Conservation (phyloP, 2,888 invertebrate species). For the Noctua janthe region DNA sequence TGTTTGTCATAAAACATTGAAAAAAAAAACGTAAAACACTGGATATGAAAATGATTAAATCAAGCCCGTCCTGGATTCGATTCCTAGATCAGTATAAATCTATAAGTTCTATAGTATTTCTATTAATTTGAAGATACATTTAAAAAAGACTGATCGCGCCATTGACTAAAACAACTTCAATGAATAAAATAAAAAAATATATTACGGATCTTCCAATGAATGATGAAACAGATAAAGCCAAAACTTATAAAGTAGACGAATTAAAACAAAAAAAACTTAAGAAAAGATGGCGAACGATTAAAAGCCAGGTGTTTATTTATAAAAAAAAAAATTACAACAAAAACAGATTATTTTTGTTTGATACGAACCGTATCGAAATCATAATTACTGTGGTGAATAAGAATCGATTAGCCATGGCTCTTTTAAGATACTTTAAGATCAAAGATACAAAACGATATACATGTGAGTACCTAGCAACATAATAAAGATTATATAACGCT, state of each 20-base stretch:
- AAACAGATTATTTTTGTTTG: conserved; percentile 59
- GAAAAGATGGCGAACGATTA: conserved; percentile 45
- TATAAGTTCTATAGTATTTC: background rate
- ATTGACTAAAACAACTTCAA: conserved; percentile 19
- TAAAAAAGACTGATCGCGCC: background rate
- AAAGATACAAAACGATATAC: conserved; percentile 11
- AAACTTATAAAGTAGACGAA: conserved; percentile 32
- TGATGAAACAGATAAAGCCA: conserved; percentile 1
- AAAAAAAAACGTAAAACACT: background rate
- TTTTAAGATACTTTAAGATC: conserved; percentile 17
- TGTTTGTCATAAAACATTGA: background rate
- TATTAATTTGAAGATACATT: background rate
- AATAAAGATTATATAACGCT: background rate
- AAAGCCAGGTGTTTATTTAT: conserved; percentile 52
- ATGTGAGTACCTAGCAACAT: background rate
- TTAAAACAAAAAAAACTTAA: conserved; percentile 45
- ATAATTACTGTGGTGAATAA: conserved; percentile 63
- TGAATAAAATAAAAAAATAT: background rate
- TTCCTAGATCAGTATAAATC: background rate
- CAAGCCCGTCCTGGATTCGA: background rate
- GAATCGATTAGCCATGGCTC: conserved; percentile 37
- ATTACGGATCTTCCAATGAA: background rate
- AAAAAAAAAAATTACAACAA: conserved; percentile 46
- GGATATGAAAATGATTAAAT: background rate
- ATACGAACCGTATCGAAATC: conserved; percentile 67